Percentiles rank a stretch among this genome's conserved stretches.
These are phyloP conservation scores for Luehdorfia chinensis DNA, from an alignment of 1,140 invertebrate genomes.

Conservation along the genomic window DNA sequence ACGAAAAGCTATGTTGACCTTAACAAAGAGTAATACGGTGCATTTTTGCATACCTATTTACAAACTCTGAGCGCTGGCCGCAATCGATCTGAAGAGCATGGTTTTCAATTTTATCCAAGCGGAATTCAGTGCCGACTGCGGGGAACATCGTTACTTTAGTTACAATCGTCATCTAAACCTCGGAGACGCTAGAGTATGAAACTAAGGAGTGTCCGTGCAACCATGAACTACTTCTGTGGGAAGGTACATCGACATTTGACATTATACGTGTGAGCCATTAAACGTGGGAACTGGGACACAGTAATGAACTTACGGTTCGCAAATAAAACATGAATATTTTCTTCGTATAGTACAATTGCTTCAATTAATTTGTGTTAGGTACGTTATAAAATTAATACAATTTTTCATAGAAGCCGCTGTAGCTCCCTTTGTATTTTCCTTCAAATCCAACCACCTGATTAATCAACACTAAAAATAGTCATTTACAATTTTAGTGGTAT, in stretches of 20 bases:
- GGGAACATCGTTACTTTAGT: conserved; percentile 8
- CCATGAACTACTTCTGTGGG: neutral
- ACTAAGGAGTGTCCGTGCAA: neutral
- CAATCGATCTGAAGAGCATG: neutral
- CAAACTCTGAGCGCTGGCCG: conserved; percentile 1
- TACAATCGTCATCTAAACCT: neutral
- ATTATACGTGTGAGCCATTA: conserved; percentile 7
- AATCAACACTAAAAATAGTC: no score
- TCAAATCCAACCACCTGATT: no score
- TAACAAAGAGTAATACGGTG: neutral
- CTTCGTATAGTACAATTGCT: no score
- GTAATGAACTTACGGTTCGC: conserved; percentile 9
- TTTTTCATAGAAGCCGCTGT: no score
- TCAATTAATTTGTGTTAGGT: no score
- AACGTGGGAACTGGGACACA: conserved; percentile 11
- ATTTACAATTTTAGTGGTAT: no score
- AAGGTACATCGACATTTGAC: conserved; percentile 3
- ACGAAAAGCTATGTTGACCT: neutral
- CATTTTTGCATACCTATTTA: neutral
- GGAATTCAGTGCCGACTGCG: neutral
- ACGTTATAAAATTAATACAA: no score
- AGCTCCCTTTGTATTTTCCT: no score
- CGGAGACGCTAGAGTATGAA: neutral
- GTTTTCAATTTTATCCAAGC: neutral
- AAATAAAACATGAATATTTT: conserved; percentile 3